Conservation (phyloP, 2,888 invertebrate species). For the Microchrysa polita region DNA sequence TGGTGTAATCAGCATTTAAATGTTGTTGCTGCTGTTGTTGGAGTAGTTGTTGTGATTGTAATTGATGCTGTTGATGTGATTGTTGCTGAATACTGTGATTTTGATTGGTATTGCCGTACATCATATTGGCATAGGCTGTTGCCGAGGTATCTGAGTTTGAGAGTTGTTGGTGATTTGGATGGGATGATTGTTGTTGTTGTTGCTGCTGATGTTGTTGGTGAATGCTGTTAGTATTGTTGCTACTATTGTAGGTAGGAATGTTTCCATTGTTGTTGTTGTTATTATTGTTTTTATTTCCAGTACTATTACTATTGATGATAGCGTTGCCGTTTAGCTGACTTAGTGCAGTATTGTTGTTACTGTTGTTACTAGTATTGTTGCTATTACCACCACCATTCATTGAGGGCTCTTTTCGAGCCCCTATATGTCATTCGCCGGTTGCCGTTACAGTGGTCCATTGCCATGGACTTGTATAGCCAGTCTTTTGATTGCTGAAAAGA, state of each 20-base stretch:
- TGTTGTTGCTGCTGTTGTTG: constrained; percentile 51
- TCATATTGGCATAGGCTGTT: constrained; percentile 52
- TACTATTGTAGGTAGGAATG: constrained; percentile 49
- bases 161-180: constrained; percentile 29
- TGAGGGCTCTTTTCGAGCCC: constrained; percentile 64
- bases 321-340: constrained; percentile 35
- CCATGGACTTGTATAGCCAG: constrained; percentile 67
- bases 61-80: constrained; percentile 46
- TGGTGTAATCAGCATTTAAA: constrained; percentile 9
- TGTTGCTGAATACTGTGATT: constrained; percentile 32
- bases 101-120: constrained; percentile 51
- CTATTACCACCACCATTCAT: constrained; percentile 51
- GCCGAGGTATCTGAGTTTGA: constrained; percentile 13
- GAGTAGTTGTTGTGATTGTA: constrained; percentile 51
- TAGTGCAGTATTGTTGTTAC: constrained; percentile 45
- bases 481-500: constrained; percentile 59
- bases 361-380: constrained; percentile 23
- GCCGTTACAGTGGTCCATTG: constrained; percentile 70
- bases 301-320: constrained; percentile 21
- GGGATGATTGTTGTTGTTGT: constrained; percentile 9
- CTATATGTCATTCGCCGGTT: constrained; percentile 69
- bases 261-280: constrained; percentile 49
- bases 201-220: constrained; percentile 29
- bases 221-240: constrained; percentile 2
- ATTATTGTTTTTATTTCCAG: constrained; percentile 48